Evolutionary conservation across 2,888 invertebrate genomes (phyloP).

Genomic region (Hoplodrina blanda): DNA sequence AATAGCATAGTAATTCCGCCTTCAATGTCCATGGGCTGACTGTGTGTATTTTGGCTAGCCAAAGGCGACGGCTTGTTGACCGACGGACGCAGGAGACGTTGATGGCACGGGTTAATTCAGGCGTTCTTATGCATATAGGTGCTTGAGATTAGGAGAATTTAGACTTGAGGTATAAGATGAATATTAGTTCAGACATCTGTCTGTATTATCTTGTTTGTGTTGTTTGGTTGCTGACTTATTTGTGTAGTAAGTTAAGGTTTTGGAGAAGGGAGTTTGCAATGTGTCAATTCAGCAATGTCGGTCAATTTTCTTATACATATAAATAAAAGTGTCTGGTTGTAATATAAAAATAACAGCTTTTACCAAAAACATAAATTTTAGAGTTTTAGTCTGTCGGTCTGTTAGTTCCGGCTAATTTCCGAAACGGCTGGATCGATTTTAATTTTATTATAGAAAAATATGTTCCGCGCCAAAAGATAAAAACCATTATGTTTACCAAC

Average conservation of each 20-base stretch:
- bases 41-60: slow-evolving; percentile 53
- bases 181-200: slow-evolving; percentile 9
- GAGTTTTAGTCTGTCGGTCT: no score
- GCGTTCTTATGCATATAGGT: slow-evolving; percentile 28
- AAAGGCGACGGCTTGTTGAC: slow-evolving; percentile 58
- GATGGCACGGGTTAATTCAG: slow-evolving; percentile 47
- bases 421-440: no score
- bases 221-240: not conserved
- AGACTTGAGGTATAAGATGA: slow-evolving; percentile 3
- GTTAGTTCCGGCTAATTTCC: no score
- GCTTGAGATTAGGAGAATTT: slow-evolving; percentile 26
- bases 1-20: slow-evolving; percentile 53
- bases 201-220: not conserved
- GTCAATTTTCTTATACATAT: no score
- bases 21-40: slow-evolving; percentile 47
- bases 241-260: not conserved
- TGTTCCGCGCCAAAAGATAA: no score
- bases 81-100: slow-evolving; percentile 18
- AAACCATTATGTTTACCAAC: no score
- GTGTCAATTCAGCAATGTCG: not conserved
- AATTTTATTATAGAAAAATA: no score
- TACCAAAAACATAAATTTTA: no score
- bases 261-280: not conserved
- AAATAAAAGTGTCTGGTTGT: no score
- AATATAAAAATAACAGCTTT: no score